phyloP scores from a whole-genome alignment of 2,888 invertebrate species.

The Alloscopus bannaensis region DNA sequence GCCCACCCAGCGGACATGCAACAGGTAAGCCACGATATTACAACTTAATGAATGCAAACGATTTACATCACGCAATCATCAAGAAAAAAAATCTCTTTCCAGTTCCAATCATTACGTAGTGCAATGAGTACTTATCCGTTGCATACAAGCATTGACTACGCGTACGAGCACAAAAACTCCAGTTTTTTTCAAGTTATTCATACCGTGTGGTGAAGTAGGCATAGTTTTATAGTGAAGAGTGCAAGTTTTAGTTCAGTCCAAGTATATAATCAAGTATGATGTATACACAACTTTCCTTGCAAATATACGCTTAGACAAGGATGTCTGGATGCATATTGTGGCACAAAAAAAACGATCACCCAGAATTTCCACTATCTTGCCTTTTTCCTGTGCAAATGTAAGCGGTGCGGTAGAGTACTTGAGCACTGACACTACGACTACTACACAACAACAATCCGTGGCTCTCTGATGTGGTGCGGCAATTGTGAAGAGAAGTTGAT shows the following conservation, averaged over 20 bases:
- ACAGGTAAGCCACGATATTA: constrained; percentile 72
- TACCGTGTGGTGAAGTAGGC: too few relatives aligned
- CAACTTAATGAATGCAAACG: constrained; percentile 73
- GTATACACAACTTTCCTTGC: too few relatives aligned
- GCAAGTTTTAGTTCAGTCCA: too few relatives aligned
- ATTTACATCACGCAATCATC: constrained; percentile 72
- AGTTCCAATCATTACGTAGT: constrained; percentile 28
- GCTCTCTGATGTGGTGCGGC: constrained; percentile 15
- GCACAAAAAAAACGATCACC: constrained; percentile 35
- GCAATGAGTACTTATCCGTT: too few relatives aligned
- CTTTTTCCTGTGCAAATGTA: not conserved
- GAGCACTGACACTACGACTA: not conserved
- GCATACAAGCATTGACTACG: too few relatives aligned
- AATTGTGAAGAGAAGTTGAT: constrained; percentile 49
- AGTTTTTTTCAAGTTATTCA: too few relatives aligned
- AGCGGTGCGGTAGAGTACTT: not conserved
- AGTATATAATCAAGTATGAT: too few relatives aligned
- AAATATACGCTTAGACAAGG: not conserved
- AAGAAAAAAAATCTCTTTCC: constrained; percentile 30
- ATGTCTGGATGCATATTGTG: too few relatives aligned
- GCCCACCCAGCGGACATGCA: constrained; percentile 70
- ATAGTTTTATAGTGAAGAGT: not conserved
- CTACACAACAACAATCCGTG: too few relatives aligned
- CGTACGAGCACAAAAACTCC: too few relatives aligned
- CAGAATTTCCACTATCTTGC: constrained; percentile 12